A percentile compares a stretch with the other conserved stretches of the same genome.
Evolutionary conservation across 2,888 invertebrate species (phyloP).

Genomic region (Rugalucina vietnamica): DNA sequence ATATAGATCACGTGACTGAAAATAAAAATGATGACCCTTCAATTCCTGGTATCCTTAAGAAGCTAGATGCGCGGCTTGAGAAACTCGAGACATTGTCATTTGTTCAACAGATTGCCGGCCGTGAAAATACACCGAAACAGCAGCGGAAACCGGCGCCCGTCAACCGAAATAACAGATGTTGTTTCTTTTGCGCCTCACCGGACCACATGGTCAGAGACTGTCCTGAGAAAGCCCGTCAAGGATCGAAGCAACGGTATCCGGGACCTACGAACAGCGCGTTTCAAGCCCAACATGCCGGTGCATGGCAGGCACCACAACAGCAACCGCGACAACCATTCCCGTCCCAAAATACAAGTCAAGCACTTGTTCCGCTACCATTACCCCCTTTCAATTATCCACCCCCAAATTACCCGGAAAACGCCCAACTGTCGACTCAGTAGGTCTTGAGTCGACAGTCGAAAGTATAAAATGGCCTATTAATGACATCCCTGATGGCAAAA

Average conservation of each 20-base stretch:
- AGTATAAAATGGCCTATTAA: neutral
- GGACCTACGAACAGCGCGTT: neutral
- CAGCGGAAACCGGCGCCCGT: neutral
- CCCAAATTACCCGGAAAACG: conserved; percentile 10
- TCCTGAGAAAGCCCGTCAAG: conserved; percentile 3
- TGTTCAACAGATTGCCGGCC: neutral
- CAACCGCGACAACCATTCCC: neutral
- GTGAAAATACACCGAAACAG: neutral
- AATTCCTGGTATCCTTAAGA: neutral
- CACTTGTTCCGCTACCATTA: neutral
- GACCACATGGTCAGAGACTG: conserved; percentile 29
- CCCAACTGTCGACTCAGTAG: conserved; percentile 21
- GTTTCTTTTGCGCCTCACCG: conserved; percentile 29
- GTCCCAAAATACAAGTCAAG: neutral
- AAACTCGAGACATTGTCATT: neutral
- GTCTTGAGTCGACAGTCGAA: conserved; percentile 22
- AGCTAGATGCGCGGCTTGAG: neutral
- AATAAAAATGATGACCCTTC: neutral
- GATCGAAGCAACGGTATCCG: neutral
- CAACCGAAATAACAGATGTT: neutral
- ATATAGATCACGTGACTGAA: neutral
- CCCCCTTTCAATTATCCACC: neutral
- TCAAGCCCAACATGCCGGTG: neutral
- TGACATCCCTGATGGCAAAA: neutral
- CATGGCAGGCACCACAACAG: neutral